Evolutionary conservation across 2,888 invertebrate genomes (phyloP), one percentile per base, ranked within the genome.

Genomic region (Nowickia ferox): DNA sequence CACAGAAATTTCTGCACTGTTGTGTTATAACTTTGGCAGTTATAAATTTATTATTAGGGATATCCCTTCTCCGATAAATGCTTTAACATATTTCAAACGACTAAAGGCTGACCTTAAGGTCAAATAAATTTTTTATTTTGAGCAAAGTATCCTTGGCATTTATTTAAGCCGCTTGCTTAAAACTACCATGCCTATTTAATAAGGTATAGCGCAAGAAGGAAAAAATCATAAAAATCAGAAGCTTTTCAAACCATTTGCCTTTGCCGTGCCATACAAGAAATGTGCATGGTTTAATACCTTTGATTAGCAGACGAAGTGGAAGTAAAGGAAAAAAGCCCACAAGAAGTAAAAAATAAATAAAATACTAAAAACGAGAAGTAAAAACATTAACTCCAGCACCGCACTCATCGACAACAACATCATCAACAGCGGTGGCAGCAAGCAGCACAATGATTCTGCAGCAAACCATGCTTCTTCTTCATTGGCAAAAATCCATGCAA

Each of bases 201-300:
- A 11, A 30, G 15, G 22, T 69, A 38, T 66, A 83, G 76, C 40
- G 30, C 42, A 30, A n/a, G 30, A 19, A 53, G 19, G 59, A 63
- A 57, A 68, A 63, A 22, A 38, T 66, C 65, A 80, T 84, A 66
- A 77, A 81, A 84, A 81, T 85, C 85, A 81, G 77, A 86, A 83
- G 79, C 79, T 79, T 76, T 79, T 66, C 55, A 65, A 85, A 75
- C 11, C 71, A 75, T 72, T 84, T 76, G 75, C 65, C 51, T 72
- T 66, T 55, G 77, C 48, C n/a, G 44, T 30, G 22, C 30, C 68
- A 44, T 22, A 61, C 61, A 71, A 76, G 17, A 75, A 59, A 42
- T 76, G 79, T 86, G 76, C 76, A 76, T 68, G 83, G 79, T 76
- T 86, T 79, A 86, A 86, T 83, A 86, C 83, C 83, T 83, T 83